These are phyloP conservation scores for Heloderma charlesbogerti DNA, from an alignment of 2,113 vertebrate species.

Conservation along the genomic window DNA sequence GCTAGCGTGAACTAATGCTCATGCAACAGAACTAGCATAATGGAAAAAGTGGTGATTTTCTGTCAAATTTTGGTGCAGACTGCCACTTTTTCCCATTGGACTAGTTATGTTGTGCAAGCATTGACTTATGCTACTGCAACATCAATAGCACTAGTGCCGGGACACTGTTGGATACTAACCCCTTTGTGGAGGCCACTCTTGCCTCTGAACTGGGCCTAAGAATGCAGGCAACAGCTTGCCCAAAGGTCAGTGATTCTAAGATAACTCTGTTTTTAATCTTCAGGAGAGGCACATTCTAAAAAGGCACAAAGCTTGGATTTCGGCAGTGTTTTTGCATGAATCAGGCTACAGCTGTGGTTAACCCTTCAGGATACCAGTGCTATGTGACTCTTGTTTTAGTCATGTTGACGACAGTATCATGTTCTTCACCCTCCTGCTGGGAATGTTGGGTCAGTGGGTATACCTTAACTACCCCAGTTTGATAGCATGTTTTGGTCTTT, in stretches of 20 bases:
- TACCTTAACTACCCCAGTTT: constrained; percentile 6
- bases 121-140: no score
- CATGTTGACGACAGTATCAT: constrained; percentile 4
- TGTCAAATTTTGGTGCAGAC: no score
- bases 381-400: not conserved
- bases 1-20: no score
- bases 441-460: not conserved
- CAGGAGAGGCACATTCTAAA: not conserved
- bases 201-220: not conserved
- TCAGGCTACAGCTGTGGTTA: constrained; percentile 12
- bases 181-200: not conserved
- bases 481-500: constrained; percentile 12
- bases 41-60: no score
- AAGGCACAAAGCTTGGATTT: constrained; percentile 15
- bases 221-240: not conserved
- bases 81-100: no score
- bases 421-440: constrained; percentile 7
- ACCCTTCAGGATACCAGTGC: not conserved
- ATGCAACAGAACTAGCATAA: no score
- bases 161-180: not conserved
- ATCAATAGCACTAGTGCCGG: not conserved
- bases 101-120: no score
- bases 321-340: not conserved
- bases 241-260: not conserved
- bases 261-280: not conserved